Percentiles rank a stretch among this genome's conserved stretches.
These are phyloP conservation scores for Cotesia glomerata DNA, from an alignment of 1,140 invertebrate species.

Conservation along the genomic window DNA sequence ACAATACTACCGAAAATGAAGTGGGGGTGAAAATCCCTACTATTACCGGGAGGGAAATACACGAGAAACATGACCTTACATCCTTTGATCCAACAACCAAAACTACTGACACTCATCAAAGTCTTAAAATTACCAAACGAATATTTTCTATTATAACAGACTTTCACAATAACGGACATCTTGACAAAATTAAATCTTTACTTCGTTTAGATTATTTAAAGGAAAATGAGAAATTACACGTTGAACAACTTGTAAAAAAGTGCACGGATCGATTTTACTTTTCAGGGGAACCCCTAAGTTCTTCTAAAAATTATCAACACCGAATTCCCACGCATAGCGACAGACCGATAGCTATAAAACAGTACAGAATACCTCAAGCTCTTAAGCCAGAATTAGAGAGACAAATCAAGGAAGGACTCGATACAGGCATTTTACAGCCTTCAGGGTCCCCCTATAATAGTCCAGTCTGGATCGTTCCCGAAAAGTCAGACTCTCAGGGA, in stretches of 20 bases:
- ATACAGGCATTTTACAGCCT: neutral
- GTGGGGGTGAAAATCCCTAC: constrained; percentile 6
- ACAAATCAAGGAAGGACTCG: neutral
- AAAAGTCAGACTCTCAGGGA: neutral
- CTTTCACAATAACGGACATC: neutral
- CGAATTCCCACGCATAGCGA: constrained; percentile 2
- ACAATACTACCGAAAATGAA: constrained; percentile 15
- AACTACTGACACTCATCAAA: neutral
- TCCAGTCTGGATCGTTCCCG: neutral
- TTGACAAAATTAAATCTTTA: constrained; percentile 13
- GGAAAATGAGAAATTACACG: constrained; percentile 19
- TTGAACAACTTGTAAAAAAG: constrained; percentile 16
- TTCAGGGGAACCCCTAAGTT: constrained; percentile 9
- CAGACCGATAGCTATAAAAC: neutral
- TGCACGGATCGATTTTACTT: constrained; percentile 13
- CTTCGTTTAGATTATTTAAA: constrained; percentile 31
- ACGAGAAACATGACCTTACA: neutral
- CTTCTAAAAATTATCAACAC: neutral
- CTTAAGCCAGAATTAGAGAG: neutral
- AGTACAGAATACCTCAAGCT: neutral
- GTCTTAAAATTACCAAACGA: neutral
- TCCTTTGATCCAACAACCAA: neutral
- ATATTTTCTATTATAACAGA: neutral
- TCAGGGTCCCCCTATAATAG: neutral
- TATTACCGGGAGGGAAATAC: neutral